Evolutionary conservation across 2,797 vertebrate genomes (phyloP).

Genomic region (Stomatorhinus walkeri): DNA sequence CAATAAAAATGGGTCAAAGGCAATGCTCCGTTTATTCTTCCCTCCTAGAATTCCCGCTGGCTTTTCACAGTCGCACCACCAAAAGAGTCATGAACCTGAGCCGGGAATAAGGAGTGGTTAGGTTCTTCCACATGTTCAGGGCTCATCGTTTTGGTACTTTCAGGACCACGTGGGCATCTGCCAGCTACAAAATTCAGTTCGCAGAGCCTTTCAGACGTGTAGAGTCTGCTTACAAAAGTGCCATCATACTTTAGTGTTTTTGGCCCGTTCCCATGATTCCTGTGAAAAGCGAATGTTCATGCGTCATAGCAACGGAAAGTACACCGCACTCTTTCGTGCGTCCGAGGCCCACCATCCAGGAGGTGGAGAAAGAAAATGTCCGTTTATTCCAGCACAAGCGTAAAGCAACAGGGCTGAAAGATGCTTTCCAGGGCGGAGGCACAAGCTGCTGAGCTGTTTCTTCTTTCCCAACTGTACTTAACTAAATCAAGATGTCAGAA

Average conservation of each 20-base stretch:
- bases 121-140: slow-evolving; percentile 43
- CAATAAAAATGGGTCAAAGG: background rate
- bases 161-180: slow-evolving; percentile 16
- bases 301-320: slow-evolving; percentile 6
- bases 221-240: slow-evolving; percentile 37
- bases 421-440: slow-evolving; percentile 10
- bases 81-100: slow-evolving; percentile 41
- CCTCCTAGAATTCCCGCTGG: slow-evolving; percentile 37
- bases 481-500: background rate
- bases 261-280: background rate
- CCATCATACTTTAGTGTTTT: slow-evolving; percentile 25
- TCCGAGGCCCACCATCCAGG: background rate
- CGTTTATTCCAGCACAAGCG: background rate
- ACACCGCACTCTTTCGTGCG: too few relatives aligned
- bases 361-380: background rate
- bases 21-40: slow-evolving; percentile 36
- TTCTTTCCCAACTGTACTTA: background rate
- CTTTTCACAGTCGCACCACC: slow-evolving; percentile 43
- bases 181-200: slow-evolving; percentile 22
- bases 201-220: background rate
- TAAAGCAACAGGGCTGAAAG: background rate
- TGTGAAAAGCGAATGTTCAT: slow-evolving; percentile 5
- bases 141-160: slow-evolving; percentile 50
- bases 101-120: slow-evolving; percentile 48
- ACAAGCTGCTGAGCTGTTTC: background rate